A percentile compares a stretch with the other conserved stretches of the same genome.
phyloP scores from a whole-genome alignment of 2,888 invertebrate genomes.

The Drosophila setosimentum region DNA sequence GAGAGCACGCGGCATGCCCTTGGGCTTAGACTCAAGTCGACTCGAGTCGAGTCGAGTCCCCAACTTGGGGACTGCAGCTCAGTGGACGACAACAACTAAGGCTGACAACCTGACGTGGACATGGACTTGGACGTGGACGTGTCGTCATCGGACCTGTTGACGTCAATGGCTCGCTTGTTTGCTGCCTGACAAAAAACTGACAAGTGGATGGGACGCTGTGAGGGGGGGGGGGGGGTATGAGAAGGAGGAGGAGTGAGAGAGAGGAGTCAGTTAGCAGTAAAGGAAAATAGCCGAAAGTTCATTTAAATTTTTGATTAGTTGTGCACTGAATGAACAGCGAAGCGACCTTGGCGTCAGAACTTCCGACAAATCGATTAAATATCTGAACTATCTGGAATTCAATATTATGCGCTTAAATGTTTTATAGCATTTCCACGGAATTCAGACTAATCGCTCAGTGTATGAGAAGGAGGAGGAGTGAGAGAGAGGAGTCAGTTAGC shows the following conservation, averaged over 20 bases:
- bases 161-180: constrained; percentile 70
- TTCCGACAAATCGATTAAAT: constrained; percentile 16
- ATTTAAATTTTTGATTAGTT: constrained; percentile 74
- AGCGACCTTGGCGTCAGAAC: constrained; percentile 52
- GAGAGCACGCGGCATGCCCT: constrained; percentile 78
- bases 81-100: constrained; percentile 37
- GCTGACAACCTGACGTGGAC: constrained; percentile 72
- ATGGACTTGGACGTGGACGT: constrained; percentile 57
- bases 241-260: neutral
- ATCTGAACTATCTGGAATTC: neutral
- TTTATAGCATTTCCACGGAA: neutral
- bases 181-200: constrained; percentile 75
- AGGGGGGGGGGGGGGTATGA: neutral
- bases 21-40: constrained; percentile 67
- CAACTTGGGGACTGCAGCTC: constrained; percentile 20
- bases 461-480: neutral
- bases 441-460: neutral
- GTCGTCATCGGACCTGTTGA: constrained; percentile 70
- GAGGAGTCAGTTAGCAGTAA: constrained; percentile 8
- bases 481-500: constrained; percentile 7
- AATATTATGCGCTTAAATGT: neutral
- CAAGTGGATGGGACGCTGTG: constrained; percentile 32
- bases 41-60: constrained; percentile 30
- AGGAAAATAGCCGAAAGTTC: constrained; percentile 63
- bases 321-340: constrained; percentile 35